These are phyloP conservation scores for Diachasmimorpha longicaudata DNA, from an alignment of 1,140 invertebrate genomes.

Conservation along the genomic window DNA sequence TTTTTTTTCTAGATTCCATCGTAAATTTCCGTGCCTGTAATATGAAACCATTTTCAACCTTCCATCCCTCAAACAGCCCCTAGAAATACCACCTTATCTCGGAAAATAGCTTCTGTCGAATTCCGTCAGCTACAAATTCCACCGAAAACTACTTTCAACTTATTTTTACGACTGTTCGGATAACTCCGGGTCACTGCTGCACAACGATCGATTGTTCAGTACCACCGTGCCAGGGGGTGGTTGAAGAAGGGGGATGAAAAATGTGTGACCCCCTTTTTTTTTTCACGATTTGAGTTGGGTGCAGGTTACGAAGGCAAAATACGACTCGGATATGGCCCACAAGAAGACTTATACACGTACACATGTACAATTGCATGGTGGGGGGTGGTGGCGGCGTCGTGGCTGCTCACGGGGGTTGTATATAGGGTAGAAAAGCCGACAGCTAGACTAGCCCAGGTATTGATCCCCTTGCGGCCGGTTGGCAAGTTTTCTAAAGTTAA, in stretches of 20 bases:
- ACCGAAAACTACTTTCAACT: neutral
- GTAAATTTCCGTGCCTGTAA: neutral
- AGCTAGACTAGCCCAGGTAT: slow-evolving; percentile 39
- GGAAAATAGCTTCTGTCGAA: neutral
- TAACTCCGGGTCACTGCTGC: slow-evolving; percentile 1
- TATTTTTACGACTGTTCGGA: neutral
- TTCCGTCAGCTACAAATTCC: neutral
- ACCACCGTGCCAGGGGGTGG: neutral
- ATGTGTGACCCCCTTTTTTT: slow-evolving; percentile 1
- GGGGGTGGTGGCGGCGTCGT: slow-evolving; percentile 30
- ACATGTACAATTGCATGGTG: slow-evolving; percentile 40
- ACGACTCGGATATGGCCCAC: neutral
- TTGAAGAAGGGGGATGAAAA: neutral
- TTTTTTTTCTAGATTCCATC: neutral
- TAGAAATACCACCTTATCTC: neutral
- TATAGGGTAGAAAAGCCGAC: slow-evolving; percentile 12
- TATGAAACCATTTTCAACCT: neutral
- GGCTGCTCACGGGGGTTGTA: slow-evolving; percentile 25
- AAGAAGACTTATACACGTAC: slow-evolving; percentile 19
- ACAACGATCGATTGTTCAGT: neutral
- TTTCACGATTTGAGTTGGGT: neutral
- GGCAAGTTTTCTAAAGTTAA: slow-evolving; percentile 52
- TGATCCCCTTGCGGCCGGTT: slow-evolving; percentile 43
- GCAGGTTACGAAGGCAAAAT: neutral
- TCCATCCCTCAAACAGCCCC: neutral